Evolutionary conservation across 2,797 vertebrate genomes (phyloP), one percentile per base, ranked within the genome.

Genomic region (Toxotes lorentzi): DNA sequence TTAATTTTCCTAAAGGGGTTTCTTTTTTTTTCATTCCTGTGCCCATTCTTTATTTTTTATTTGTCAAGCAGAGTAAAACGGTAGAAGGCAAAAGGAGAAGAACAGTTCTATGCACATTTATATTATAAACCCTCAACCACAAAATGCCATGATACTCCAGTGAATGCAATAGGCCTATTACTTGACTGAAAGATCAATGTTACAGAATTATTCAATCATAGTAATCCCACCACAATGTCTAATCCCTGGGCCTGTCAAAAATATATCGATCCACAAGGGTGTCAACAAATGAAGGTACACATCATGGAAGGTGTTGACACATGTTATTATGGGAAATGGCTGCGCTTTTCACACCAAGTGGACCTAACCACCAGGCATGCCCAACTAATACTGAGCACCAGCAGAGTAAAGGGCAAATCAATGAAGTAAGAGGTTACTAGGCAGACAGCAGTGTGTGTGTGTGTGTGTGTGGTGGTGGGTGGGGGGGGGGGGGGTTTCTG

Each of bases 381-480:
- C 47, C 32, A 35, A 40, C 38, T 24, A 56, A 71, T 17, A 41
- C 14, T n/a, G 48, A 50, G 12, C 67, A 70, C 59, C 72, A 81
- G 66, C 35, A 70, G 43, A 77, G 70, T 50, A 58, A 71, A 62
- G 38, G 70, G 23, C 24, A 43, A 77, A 73, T 85, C 67, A 59
- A 58, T 71, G 75, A 30, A 53, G 30, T 51, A 4, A 60, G 53
- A 72, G 51, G 76, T 56, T 70, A 61, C 61, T 32, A 27, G 45
- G 61, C 35, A 74, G 30, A 27, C 23, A 30, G 50, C 30, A 47
- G 17, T 3, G 34, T 1, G 32, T 16, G 53, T 43, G 48, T 17
- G 53, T 2, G 70, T 2, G 65, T 43, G 48, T 40, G 43, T 38
- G 12, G 19, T 19, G 7, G 48, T 51, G 47, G 19, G 43, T 70